A percentile compares a stretch with the other conserved stretches of the same genome.
phyloP scores from a whole-genome alignment of 92 coral and sea anemone species.

The Chrysogorgia sp. region DNA sequence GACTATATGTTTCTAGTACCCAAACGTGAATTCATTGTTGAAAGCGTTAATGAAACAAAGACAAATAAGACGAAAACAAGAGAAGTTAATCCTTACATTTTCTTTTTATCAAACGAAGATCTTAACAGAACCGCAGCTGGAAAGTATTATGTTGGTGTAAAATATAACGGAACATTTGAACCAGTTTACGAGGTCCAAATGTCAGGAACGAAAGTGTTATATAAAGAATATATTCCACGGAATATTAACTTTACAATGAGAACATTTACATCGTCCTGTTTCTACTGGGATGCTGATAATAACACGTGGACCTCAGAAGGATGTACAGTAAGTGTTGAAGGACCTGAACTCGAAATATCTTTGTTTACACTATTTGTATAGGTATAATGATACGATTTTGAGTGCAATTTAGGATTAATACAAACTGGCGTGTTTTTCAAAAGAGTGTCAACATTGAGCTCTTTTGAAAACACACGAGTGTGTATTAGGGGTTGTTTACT shows the following conservation, averaged over 20 bases:
- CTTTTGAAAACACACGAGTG: too few relatives aligned
- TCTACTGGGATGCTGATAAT: slow-evolving; percentile 66
- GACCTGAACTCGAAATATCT: background rate
- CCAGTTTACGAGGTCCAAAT: slow-evolving; percentile 14
- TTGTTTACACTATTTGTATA: background rate
- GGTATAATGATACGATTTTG: too few relatives aligned
- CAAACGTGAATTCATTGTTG: slow-evolving; percentile 8
- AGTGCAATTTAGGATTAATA: too few relatives aligned
- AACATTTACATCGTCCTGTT: slow-evolving; percentile 70
- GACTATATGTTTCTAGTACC: slow-evolving; percentile 82
- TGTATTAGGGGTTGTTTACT: too few relatives aligned
- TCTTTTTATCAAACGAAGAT: slow-evolving; percentile 78
- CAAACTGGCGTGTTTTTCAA: too few relatives aligned
- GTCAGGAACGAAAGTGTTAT: background rate
- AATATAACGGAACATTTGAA: slow-evolving; percentile 39
- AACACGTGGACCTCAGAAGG: slow-evolving; percentile 64
- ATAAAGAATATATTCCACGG: slow-evolving; percentile 3
- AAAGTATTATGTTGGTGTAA: slow-evolving; percentile 29
- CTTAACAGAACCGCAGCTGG: slow-evolving; percentile 69
- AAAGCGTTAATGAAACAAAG: slow-evolving; percentile 34
- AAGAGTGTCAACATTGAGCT: too few relatives aligned
- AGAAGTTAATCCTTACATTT: slow-evolving; percentile 47
- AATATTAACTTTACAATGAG: slow-evolving; percentile 69
- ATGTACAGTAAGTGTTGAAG: slow-evolving; percentile 61
- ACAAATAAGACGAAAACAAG: slow-evolving; percentile 25